Conservation (phyloP, 1,140 invertebrate species). For the Pomphorhynchus laevis region DNA sequence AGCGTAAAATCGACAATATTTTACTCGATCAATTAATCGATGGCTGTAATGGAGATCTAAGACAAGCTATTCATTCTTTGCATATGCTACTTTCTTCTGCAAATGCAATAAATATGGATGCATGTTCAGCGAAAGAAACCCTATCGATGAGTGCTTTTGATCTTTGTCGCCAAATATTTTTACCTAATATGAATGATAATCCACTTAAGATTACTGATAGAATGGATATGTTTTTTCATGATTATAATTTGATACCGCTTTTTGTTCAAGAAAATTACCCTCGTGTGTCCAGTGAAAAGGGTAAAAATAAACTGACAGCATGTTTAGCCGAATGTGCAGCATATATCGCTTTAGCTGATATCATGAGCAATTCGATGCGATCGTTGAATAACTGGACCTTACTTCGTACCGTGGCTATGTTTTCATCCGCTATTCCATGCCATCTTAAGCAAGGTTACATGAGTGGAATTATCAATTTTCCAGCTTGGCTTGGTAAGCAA, state of each 20-base stretch:
- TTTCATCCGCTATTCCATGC: conserved; percentile 53
- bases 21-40: not conserved
- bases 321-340: too few relatives aligned
- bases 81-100: not conserved
- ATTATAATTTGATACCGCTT: conserved; percentile 60
- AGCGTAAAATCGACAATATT: not conserved
- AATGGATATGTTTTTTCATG: conserved; percentile 63
- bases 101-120: not conserved
- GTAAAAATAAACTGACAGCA: too few relatives aligned
- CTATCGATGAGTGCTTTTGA: conserved; percentile 41
- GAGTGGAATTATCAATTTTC: conserved; percentile 43
- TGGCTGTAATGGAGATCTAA: not conserved
- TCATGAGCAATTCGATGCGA: too few relatives aligned
- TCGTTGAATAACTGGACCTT: conserved; percentile 51
- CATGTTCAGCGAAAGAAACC: conserved; percentile 20
- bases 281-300: too few relatives aligned
- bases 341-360: too few relatives aligned
- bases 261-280: conserved; percentile 94
- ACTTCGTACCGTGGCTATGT: conserved; percentile 47
- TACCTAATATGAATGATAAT: conserved; percentile 27
- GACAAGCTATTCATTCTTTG: not conserved
- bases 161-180: conserved; percentile 48
- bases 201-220: conserved; percentile 33
- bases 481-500: conserved; percentile 71
- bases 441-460: conserved; percentile 40